These are phyloP conservation scores for Apamea sordens DNA, from an alignment of 2,888 invertebrate species.

Conservation along the genomic window DNA sequence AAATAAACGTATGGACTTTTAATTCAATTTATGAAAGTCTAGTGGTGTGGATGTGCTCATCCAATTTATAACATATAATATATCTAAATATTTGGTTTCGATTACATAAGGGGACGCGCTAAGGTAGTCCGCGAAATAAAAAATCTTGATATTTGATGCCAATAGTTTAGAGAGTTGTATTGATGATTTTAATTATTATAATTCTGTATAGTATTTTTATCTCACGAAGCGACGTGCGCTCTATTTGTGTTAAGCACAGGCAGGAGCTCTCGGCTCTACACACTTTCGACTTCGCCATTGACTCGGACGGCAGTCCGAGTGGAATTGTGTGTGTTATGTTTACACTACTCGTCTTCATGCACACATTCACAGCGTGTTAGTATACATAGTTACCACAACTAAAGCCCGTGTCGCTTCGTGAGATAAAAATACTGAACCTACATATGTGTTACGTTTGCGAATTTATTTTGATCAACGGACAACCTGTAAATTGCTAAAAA, in stretches of 20 bases:
- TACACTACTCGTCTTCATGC: not conserved
- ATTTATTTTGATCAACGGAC: not conserved
- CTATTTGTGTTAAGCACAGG: not conserved
- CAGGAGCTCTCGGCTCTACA: not conserved
- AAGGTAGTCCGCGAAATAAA: not conserved
- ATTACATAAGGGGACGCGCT: not conserved
- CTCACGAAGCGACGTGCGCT: not conserved
- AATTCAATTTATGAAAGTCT: not conserved
- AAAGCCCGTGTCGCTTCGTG: not conserved
- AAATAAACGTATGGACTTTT: constrained; percentile 5
- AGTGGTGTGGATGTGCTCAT: not conserved
- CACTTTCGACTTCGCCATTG: not conserved
- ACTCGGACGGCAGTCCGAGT: not conserved
- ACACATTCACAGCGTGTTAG: not conserved
- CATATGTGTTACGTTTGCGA: not conserved
- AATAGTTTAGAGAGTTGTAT: not conserved
- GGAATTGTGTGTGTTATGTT: not conserved
- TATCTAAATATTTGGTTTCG: not conserved
- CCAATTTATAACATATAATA: not conserved
- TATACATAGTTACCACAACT: not conserved
- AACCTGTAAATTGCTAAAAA: not conserved
- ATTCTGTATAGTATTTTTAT: not conserved
- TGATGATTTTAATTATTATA: not conserved
- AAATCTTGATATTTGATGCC: not conserved
- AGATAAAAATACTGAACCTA: not conserved